Evolutionary conservation across 1,140 invertebrate species (phyloP).

Genomic region (Cherax destructor): DNA sequence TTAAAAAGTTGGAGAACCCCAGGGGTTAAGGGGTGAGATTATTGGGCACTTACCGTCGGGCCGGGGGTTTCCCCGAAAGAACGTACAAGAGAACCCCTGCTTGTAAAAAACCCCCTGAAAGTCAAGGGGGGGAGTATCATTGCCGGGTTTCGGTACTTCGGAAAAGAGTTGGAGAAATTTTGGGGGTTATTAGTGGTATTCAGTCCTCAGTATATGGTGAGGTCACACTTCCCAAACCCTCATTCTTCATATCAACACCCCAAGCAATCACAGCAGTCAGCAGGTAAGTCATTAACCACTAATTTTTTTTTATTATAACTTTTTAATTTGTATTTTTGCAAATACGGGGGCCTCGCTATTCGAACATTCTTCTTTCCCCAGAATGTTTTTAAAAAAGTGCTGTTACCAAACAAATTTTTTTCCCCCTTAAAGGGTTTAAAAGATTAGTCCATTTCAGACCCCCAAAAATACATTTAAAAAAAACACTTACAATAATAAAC

Average conservation of each 20-base stretch:
- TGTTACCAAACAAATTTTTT: too few species aligned
- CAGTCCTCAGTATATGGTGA: slow-evolving; percentile 85
- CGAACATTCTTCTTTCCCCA: too few species aligned
- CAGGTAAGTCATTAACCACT: slow-evolving; percentile 64
- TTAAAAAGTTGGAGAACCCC: slow-evolving; percentile 78
- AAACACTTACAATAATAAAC: too few species aligned
- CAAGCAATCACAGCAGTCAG: slow-evolving; percentile 73
- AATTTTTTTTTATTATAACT: background rate
- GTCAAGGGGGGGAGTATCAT: slow-evolving; percentile 82
- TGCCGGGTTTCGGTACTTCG: slow-evolving; percentile 80
- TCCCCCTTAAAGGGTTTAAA: too few species aligned
- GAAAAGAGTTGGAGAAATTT: slow-evolving; percentile 57
- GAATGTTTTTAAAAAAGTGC: too few species aligned
- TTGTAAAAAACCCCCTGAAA: slow-evolving; percentile 84
- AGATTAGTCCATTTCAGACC: too few species aligned
- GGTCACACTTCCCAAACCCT: slow-evolving; percentile 83
- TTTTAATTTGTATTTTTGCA: too few species aligned
- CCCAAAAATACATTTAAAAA: too few species aligned
- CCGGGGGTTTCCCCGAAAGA: slow-evolving; percentile 84
- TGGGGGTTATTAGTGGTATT: slow-evolving; percentile 75
- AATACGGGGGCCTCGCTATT: too few species aligned
- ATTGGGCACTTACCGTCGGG: slow-evolving; percentile 79
- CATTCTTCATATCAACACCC: slow-evolving; percentile 81
- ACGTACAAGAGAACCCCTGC: slow-evolving; percentile 82
- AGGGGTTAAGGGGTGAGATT: slow-evolving; percentile 79